These are phyloP conservation scores for Clavelina lepadiformis DNA, from an alignment of 23 tunicate species.

Conservation along the genomic window DNA sequence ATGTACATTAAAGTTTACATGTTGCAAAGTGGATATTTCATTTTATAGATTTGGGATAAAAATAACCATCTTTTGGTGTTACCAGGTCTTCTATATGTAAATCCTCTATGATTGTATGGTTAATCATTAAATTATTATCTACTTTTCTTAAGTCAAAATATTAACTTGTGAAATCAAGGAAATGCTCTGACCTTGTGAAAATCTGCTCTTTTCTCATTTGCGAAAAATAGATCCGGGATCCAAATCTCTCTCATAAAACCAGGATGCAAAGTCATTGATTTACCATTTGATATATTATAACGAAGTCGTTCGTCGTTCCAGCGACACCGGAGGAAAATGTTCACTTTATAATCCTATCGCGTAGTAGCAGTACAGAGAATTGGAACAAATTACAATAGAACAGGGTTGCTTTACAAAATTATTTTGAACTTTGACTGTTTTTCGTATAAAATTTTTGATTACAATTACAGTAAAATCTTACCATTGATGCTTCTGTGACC, in stretches of 20 bases:
- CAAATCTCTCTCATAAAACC: constrained; percentile 76
- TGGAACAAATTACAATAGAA: too few relatives aligned
- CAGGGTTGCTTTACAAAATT: too few relatives aligned
- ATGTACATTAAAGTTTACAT: too few relatives aligned
- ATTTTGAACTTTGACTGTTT: not conserved
- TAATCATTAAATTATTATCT: too few relatives aligned
- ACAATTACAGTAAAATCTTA: constrained; percentile 12
- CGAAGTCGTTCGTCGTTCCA: constrained; percentile 95
- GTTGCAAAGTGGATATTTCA: too few relatives aligned
- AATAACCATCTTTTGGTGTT: too few relatives aligned
- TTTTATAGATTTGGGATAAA: too few relatives aligned
- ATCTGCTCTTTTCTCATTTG: constrained; percentile 91
- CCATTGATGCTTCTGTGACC: constrained; percentile 85
- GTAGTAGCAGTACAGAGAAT: too few relatives aligned
- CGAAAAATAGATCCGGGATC: constrained; percentile 91
- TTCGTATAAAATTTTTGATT: not conserved
- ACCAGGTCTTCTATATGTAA: too few relatives aligned
- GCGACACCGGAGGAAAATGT: constrained; percentile 81
- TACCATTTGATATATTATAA: constrained; percentile 38
- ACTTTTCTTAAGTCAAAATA: too few relatives aligned
- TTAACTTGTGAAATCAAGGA: too few relatives aligned
- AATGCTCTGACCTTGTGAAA: constrained; percentile 64
- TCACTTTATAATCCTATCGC: constrained; percentile 84
- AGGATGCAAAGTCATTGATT: constrained; percentile 81
- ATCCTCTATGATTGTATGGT: too few relatives aligned